These are phyloP conservation scores for Aythya baeri DNA, from an alignment of 2,113 vertebrate species.

Conservation along the genomic window DNA sequence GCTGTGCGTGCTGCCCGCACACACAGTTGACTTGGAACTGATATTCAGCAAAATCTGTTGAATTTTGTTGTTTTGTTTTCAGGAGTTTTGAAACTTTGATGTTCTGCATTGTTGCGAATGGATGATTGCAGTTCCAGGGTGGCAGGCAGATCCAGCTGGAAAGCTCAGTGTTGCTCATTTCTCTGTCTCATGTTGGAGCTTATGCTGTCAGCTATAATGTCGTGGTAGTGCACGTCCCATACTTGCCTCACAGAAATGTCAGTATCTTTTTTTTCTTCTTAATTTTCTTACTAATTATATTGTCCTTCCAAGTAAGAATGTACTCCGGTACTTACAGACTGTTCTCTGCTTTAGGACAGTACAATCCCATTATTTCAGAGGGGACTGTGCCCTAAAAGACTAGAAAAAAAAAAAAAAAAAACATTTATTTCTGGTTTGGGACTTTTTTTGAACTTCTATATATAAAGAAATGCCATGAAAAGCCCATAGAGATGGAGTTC, in stretches of 20 bases:
- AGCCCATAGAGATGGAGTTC: slow-evolving; percentile 16
- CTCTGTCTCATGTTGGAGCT: not conserved
- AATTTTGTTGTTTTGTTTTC: not conserved
- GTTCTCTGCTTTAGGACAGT: not conserved
- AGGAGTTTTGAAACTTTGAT: not conserved
- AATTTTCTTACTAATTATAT: not conserved
- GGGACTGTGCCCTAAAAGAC: not conserved
- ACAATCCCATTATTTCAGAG: slow-evolving; percentile 1
- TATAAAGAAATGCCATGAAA: slow-evolving; percentile 36
- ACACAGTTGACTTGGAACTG: not conserved
- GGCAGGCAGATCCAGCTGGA: not conserved
- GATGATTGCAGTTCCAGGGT: not conserved
- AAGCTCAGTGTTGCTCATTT: not conserved
- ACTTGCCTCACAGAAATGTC: not conserved
- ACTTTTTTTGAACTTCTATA: not conserved
- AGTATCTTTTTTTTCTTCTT: not conserved
- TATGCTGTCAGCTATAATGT: not conserved
- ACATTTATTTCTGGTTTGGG: not conserved
- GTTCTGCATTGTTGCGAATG: not conserved
- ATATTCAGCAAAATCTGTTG: not conserved
- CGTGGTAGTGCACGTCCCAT: not conserved
- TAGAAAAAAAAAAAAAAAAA: not conserved
- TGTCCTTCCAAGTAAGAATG: not conserved
- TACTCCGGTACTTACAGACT: not conserved
- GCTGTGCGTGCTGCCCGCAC: not conserved